Evolutionary conservation across 2,797 vertebrate genomes (phyloP).

Genomic region (Hoplostethus atlanticus): DNA sequence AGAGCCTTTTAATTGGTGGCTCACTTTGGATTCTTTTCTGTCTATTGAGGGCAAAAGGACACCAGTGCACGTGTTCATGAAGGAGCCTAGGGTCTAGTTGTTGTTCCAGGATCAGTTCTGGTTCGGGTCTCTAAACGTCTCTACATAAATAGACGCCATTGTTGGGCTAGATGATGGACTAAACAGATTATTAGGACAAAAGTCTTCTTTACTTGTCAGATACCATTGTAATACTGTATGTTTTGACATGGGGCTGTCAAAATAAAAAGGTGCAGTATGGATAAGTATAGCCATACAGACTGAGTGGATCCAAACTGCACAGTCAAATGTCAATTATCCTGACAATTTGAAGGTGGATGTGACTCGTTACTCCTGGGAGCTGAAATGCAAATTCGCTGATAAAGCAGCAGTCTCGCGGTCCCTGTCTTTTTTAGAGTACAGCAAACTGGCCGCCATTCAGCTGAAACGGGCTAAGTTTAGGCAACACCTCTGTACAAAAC

Average conservation of each 20-base stretch:
- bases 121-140: not conserved
- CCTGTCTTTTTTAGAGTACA: not conserved
- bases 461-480: not conserved
- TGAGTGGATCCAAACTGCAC: conserved; percentile 35
- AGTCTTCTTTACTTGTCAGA: not conserved
- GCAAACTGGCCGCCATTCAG: not conserved
- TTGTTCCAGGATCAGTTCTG: not conserved
- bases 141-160: not conserved
- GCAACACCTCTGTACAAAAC: conserved; percentile 1
- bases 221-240: not conserved
- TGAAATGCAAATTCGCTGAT: conserved; percentile 32
- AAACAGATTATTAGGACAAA: not conserved
- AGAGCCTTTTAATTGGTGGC: conserved; percentile 56
- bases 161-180: not conserved
- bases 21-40: conserved; percentile 17
- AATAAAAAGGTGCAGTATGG: conserved; percentile 2
- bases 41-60: not conserved
- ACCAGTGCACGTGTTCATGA: too few species aligned
- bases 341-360: conserved; percentile 14
- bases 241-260: conserved; percentile 22
- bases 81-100: not conserved
- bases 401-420: conserved; percentile 8
- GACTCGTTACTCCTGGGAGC: not conserved
- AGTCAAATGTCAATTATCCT: conserved; percentile 2
- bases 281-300: not conserved